These are phyloP conservation scores for Sparidentex hasta DNA, from an alignment of 2,797 vertebrate genomes.

Conservation along the genomic window DNA sequence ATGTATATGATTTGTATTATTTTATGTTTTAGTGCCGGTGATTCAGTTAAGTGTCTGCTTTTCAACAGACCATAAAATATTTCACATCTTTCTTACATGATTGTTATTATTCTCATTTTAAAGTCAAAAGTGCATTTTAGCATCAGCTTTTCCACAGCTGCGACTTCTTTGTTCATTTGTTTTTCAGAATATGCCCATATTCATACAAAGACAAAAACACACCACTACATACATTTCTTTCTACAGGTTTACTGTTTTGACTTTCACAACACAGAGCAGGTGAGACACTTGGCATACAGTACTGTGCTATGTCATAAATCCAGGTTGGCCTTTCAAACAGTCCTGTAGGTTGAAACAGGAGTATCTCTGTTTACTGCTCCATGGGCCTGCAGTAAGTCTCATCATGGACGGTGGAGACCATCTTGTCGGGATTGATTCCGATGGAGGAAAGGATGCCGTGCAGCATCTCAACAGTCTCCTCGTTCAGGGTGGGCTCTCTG, in stretches of 20 bases:
- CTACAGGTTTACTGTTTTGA: slow-evolving; percentile 51
- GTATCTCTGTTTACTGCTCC: slow-evolving; percentile 43
- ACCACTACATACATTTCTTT: neutral
- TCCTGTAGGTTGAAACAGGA: slow-evolving; percentile 24
- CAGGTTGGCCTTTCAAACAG: neutral
- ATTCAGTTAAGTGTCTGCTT: too few relatives aligned
- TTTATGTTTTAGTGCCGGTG: too few relatives aligned
- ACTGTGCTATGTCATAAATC: neutral
- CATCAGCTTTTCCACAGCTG: too few relatives aligned
- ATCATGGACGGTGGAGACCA: slow-evolving; percentile 59
- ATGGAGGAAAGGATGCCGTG: slow-evolving; percentile 50
- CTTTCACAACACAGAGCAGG: neutral
- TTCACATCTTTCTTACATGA: too few relatives aligned
- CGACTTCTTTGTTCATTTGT: neutral
- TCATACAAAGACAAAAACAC: slow-evolving; percentile 26
- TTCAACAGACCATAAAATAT: too few relatives aligned
- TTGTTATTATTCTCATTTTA: too few relatives aligned
- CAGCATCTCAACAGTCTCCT: slow-evolving; percentile 64
- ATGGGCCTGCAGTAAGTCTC: slow-evolving; percentile 55
- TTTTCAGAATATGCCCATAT: neutral
- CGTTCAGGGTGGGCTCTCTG: slow-evolving; percentile 55
- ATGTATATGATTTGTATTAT: too few relatives aligned
- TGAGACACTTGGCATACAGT: neutral
- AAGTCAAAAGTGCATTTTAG: too few relatives aligned
- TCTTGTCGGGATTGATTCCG: slow-evolving; percentile 35